These are phyloP conservation scores for Vesta saturnalis DNA, from an alignment of 2,888 invertebrate species.

Conservation along the genomic window DNA sequence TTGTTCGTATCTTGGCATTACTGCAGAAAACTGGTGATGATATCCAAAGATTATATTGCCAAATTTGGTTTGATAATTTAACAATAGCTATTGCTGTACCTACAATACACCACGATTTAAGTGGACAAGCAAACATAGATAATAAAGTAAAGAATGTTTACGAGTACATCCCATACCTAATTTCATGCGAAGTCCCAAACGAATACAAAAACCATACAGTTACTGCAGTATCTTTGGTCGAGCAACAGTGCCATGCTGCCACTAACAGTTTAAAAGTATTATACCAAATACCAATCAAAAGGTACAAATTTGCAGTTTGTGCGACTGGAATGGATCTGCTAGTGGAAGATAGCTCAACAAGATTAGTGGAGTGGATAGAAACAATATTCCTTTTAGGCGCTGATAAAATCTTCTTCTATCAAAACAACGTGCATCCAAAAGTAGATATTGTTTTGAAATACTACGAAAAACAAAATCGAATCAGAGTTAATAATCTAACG, in stretches of 20 bases:
- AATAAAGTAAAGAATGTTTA: constrained; percentile 85
- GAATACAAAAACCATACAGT: constrained; percentile 74
- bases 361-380: constrained; percentile 92
- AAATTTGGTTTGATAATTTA: constrained; percentile 83
- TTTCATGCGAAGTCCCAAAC: constrained; percentile 84
- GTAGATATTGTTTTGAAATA: constrained; percentile 76
- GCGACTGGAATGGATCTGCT: constrained; percentile 91
- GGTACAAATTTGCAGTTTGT: constrained; percentile 85
- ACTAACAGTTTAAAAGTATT: constrained; percentile 82
- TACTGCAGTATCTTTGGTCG: constrained; percentile 83
- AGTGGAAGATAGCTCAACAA: constrained; percentile 83
- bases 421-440: constrained; percentile 86
- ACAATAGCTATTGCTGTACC: constrained; percentile 78
- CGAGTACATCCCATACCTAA: constrained; percentile 86
- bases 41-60: constrained; percentile 79
- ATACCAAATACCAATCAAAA: constrained; percentile 73
- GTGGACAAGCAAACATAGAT: constrained; percentile 90
- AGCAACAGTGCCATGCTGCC: constrained; percentile 80
- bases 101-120: constrained; percentile 85
- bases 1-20: constrained; percentile 79
- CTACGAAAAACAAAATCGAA: constrained; percentile 51
- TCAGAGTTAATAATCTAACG: constrained; percentile 79
- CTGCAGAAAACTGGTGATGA: constrained; percentile 85
- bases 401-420: constrained; percentile 87
- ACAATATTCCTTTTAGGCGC: constrained; percentile 82